Base-by-base conservation (phyloP, 2,797 vertebrate genomes). In the Antennarius maculatus region DNA sequence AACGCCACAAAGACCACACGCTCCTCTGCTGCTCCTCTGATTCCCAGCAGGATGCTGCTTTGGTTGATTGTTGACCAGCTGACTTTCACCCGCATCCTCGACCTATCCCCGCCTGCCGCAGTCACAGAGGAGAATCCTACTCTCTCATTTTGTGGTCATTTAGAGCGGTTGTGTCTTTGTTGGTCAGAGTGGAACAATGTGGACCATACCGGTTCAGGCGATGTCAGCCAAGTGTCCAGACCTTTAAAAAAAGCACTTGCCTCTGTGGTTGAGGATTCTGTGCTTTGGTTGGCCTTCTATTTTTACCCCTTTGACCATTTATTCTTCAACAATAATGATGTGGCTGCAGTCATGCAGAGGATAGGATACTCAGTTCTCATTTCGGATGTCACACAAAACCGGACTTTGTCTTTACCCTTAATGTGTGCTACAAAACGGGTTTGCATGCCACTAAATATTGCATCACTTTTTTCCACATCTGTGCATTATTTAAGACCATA, bases 81-180 rank as follows among this genome's bases (percentile, higher is more conserved):
- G 53, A 52, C 78, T 81, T 82, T 75, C 69, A 65, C 61, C 56
- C 39, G 12, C 83, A 79, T 73, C 77, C 68, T 71, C 70, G 74
- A 86, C 84, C 83, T 82, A 81, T 68, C 71, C 29, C 75, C 49
- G 64, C 75, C 59, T 13, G 6, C 77, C 70, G 59, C 76, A 81
- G 86, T 86, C 79, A 71, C 79, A 83, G 76, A 72, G 68, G 46
- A 37, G 5, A 53, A 23, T 23, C 39, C 18, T 13, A 23, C 56
- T 72, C 83, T 84, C 55, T 87, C 67, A 86, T 89, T 90, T 84
- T 60, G 82, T 70, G 86, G 86, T 83, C 71, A 76, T 81, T 86
- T 81, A 29, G 61, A 71, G 77, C 66, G 46, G 69, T 83, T 77
- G 64, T 59, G 71, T 77, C 68, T 75, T 82, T 66, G 73, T 61